phyloP scores from a whole-genome alignment of 1,140 invertebrate genomes.

The Scaptomyza montana region DNA sequence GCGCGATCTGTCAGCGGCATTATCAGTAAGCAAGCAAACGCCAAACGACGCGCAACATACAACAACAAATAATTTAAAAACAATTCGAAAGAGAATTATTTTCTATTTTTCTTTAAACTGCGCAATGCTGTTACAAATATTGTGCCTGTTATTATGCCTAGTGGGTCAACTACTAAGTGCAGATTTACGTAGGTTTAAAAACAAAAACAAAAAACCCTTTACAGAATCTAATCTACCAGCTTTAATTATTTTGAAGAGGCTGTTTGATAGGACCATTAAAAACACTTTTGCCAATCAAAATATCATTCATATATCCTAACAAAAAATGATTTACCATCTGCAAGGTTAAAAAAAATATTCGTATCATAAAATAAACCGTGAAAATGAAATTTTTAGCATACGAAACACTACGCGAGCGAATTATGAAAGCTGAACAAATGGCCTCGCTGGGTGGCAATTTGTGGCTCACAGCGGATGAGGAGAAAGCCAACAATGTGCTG shows the following conservation, averaged over 20 bases:
- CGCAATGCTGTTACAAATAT: slow-evolving; percentile 37
- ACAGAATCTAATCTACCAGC: too few species aligned
- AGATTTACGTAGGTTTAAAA: slow-evolving; percentile 56
- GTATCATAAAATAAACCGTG: too few species aligned
- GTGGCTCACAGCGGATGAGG: slow-evolving; percentile 73
- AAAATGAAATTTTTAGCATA: slow-evolving; percentile 53
- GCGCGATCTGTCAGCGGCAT: slow-evolving; percentile 22
- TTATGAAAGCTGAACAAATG: slow-evolving; percentile 72
- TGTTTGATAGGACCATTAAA: too few species aligned
- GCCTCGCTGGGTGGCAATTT: slow-evolving; percentile 70
- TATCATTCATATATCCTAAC: too few species aligned
- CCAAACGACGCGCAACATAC: slow-evolving; percentile 35
- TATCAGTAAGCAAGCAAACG: slow-evolving; percentile 61
- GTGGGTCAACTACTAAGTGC: slow-evolving; percentile 27
- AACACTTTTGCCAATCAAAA: too few species aligned
- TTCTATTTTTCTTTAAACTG: slow-evolving; percentile 16
- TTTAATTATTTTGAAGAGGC: too few species aligned
- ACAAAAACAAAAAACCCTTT: too few species aligned
- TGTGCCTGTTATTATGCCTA: slow-evolving; percentile 25
- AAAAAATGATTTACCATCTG: too few species aligned
- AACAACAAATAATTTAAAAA: slow-evolving; percentile 14
- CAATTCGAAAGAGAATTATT: neutral
- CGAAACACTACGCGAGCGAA: slow-evolving; percentile 71
- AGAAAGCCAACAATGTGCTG: slow-evolving; percentile 77
- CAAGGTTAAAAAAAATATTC: too few species aligned